Evolutionary conservation across 1,140 invertebrate genomes (phyloP), one percentile per base, ranked within the genome.

Genomic region (Scaptomyza pallida): DNA sequence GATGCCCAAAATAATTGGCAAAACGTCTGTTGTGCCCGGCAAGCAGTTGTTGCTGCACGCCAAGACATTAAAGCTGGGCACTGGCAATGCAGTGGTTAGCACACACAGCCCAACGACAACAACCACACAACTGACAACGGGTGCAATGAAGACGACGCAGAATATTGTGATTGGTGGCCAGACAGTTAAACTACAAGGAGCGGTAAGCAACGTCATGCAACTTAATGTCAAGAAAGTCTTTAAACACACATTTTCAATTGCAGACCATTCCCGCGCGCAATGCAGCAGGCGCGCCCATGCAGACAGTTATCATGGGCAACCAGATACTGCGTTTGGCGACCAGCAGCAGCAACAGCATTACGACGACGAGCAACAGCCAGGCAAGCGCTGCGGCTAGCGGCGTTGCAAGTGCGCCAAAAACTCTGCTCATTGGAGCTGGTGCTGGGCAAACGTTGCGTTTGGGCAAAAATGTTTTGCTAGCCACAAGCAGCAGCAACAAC

Each of bases 1-100:
- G 35, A 61, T 79, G 44, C 74, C 76, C 6, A 88, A 78, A 33
- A 82, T 85, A n/a, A 86, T 88, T 56, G 82, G 83, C 21, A 90
- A 90, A 26, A 82, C 86, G 6, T 88, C 82, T 1, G 82, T 88
- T 59, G 45, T 86, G 50, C 74, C 81, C 15, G 94, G 95, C 1
- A 95, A 95, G 75, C 94, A 74, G 5, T 5, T 88, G 26, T 48
- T 88, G 9, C 26, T 88, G n/a, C 67, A 83, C 16, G 82, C 81
- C 15, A 85, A 85, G 47, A 64, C 74, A 0, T 35, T 85, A 0
- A 85, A 85, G 8, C 17, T 86, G 5, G 78, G 77, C n/a, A 26
- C n/a, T n/a, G n/a, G 16, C 16, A 73, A 61, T 72, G 43, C 72
- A 2, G 61, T 57, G 41, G 30, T 9, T 26, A 69, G 57, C 26